Evolutionary conservation across 2,888 invertebrate genomes (phyloP).

Genomic region (Microctonus brassicae): DNA sequence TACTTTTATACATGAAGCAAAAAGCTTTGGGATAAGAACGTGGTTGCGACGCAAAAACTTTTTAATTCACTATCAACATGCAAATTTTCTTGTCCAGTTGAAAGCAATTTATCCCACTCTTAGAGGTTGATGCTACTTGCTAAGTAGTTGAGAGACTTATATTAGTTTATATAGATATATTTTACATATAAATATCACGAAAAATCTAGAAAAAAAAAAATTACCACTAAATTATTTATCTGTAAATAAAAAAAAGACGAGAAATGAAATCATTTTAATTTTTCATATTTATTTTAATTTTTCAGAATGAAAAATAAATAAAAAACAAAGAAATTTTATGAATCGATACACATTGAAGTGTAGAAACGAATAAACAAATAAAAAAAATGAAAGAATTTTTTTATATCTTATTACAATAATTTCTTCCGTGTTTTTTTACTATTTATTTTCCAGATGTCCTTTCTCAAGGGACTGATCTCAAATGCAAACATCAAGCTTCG

Average conservation of each 20-base stretch:
- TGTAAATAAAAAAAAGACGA: not conserved
- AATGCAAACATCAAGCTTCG: conserved; percentile 5
- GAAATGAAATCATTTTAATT: not conserved
- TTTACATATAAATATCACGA: not conserved
- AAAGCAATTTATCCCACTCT: conserved; percentile 57
- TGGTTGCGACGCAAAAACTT: conserved; percentile 50
- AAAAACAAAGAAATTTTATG: too few species aligned
- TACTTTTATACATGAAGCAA: not conserved
- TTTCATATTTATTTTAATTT: too few species aligned
- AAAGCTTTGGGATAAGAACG: not conserved
- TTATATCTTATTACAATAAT: not conserved
- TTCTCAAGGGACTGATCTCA: conserved; percentile 17
- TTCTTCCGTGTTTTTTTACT: not conserved
- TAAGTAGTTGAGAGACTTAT: conserved; percentile 47
- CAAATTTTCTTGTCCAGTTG: conserved; percentile 59
- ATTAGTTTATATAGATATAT: conserved; percentile 1
- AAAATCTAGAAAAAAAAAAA: not conserved
- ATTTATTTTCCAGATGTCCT: conserved; percentile 22
- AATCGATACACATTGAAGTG: too few species aligned
- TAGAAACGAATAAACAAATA: too few species aligned
- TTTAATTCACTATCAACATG: conserved; percentile 64
- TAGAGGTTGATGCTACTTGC: conserved; percentile 56
- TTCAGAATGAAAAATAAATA: not conserved
- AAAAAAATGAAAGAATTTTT: not conserved
- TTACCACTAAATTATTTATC: not conserved